Evolutionary conservation across 2,888 invertebrate species (phyloP).

Genomic region (Chrysolina oricalcia): DNA sequence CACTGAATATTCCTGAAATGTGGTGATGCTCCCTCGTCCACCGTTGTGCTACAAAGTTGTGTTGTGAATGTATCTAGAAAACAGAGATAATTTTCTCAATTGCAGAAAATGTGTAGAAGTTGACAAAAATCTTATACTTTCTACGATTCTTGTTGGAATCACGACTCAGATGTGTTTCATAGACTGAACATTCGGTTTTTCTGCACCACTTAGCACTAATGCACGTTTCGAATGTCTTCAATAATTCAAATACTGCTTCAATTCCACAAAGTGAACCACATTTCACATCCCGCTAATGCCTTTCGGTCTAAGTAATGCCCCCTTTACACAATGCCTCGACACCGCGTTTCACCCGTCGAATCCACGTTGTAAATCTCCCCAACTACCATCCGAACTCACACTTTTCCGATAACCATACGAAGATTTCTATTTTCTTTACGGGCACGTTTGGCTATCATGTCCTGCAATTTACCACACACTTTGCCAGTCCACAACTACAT

Average conservation of each 20-base stretch:
- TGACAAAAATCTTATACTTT: too few species aligned
- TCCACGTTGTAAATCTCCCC: background rate
- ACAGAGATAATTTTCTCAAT: too few species aligned
- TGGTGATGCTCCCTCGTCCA: too few species aligned
- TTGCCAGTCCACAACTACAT: constrained; percentile 46
- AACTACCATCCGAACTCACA: constrained; percentile 1
- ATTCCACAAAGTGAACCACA: background rate
- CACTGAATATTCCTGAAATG: too few species aligned
- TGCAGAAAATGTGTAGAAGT: too few species aligned
- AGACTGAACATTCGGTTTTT: background rate
- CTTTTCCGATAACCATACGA: constrained; percentile 31
- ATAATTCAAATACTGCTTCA: background rate
- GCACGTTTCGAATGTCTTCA: background rate
- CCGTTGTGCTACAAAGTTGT: too few species aligned
- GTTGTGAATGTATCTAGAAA: too few species aligned
- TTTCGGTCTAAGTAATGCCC: background rate
- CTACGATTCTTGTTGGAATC: too few species aligned
- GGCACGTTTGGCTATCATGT: constrained; percentile 44
- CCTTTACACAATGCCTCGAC: background rate
- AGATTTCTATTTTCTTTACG: constrained; percentile 37
- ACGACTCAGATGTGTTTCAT: background rate
- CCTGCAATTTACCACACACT: constrained; percentile 47
- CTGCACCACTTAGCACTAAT: background rate
- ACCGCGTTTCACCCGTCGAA: background rate
- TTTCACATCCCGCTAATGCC: background rate